A percentile compares a stretch with the other conserved stretches of the same genome.
phyloP scores from a whole-genome alignment of 2,888 invertebrate genomes.

The Drosophila niveifrons region DNA sequence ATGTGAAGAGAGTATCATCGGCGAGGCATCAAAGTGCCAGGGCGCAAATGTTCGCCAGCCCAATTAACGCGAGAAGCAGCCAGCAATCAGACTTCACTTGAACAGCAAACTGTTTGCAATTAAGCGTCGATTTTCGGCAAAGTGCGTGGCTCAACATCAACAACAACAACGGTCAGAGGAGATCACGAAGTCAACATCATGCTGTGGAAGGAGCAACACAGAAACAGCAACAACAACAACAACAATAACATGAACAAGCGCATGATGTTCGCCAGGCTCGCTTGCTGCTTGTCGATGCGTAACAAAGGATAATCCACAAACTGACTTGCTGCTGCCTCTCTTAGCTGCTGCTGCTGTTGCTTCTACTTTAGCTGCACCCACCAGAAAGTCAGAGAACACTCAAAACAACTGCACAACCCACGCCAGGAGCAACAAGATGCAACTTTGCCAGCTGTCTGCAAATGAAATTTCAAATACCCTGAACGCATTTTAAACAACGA shows the following conservation, averaged over 20 bases:
- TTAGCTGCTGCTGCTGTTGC: slow-evolving; percentile 13
- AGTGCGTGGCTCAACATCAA: slow-evolving; percentile 65
- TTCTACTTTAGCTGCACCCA: slow-evolving; percentile 65
- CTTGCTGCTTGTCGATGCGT: slow-evolving; percentile 71
- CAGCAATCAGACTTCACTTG: slow-evolving; percentile 37
- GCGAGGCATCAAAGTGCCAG: slow-evolving; percentile 76
- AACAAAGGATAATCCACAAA: slow-evolving; percentile 76
- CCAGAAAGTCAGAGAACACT: slow-evolving; percentile 47
- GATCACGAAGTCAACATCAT: slow-evolving; percentile 29
- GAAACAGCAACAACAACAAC: slow-evolving; percentile 22
- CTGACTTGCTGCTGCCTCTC: slow-evolving; percentile 43
- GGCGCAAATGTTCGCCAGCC: slow-evolving; percentile 69
- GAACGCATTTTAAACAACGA: background rate
- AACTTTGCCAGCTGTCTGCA: background rate
- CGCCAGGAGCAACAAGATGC: slow-evolving; percentile 29
- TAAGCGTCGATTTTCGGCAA: slow-evolving; percentile 68
- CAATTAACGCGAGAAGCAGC: slow-evolving; percentile 70
- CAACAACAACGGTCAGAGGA: slow-evolving; percentile 6
- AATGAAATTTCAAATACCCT: slow-evolving; percentile 23
- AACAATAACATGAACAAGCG: slow-evolving; percentile 33
- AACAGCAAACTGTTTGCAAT: slow-evolving; percentile 70
- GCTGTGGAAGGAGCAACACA: slow-evolving; percentile 23
- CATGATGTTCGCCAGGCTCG: slow-evolving; percentile 56
- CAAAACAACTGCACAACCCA: slow-evolving; percentile 50
- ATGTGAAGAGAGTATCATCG: slow-evolving; percentile 66